Percentiles rank a stretch among this genome's conserved stretches.
Conservation (phyloP, 2,113 vertebrate species). For the Corythornis madagascariensis region DNA sequence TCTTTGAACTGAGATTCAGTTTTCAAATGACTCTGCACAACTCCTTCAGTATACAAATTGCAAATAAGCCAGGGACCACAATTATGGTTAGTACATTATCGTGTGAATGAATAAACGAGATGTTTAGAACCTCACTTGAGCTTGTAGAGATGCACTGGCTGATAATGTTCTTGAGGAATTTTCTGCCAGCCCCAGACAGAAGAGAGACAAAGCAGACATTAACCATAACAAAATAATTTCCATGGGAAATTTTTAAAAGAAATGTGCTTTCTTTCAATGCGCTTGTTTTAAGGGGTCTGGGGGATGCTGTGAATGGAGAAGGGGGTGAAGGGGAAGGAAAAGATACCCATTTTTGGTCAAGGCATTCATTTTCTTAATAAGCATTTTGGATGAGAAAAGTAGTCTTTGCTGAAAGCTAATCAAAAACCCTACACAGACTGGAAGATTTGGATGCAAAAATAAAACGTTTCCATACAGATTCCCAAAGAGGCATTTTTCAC, state of each 20-base stretch:
- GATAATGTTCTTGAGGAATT: conserved; percentile 26
- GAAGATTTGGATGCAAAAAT: conserved; percentile 10
- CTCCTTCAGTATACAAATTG: not conserved
- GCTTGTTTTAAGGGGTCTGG: conserved; percentile 4
- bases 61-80: not conserved
- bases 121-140: conserved; percentile 29
- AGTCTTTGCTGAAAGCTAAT: conserved; percentile 22
- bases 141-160: not conserved
- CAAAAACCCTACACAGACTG: conserved; percentile 6
- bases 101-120: conserved; percentile 14
- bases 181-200: conserved; percentile 7
- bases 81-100: conserved; percentile 2
- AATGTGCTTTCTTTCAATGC: conserved; percentile 30
- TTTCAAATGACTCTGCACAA: not conserved
- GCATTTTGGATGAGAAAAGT: conserved; percentile 26
- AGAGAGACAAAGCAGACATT: conserved; percentile 20
- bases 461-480: conserved; percentile 34
- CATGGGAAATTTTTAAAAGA: conserved; percentile 20
- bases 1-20: not conserved
- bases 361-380: conserved; percentile 29
- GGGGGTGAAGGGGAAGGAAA: conserved; percentile 21
- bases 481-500: conserved; percentile 35
- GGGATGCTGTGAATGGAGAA: conserved; percentile 3
- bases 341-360: conserved; percentile 57
- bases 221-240: conserved; percentile 48